A percentile compares a stretch with the other conserved stretches of the same genome.
Evolutionary conservation across 2,888 invertebrate species (phyloP).

Genomic region (Aspidiotus rigidus): DNA sequence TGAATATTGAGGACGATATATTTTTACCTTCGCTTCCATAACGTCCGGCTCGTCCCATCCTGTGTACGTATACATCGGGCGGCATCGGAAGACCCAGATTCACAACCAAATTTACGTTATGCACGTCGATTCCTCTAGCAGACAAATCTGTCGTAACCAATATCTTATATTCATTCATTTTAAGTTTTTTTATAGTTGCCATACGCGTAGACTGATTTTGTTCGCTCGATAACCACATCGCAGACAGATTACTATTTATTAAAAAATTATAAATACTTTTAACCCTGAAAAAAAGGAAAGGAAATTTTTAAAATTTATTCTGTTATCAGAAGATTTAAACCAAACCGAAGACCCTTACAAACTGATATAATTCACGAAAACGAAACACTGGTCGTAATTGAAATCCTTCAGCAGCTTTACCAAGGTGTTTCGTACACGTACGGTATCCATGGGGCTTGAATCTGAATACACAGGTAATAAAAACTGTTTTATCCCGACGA

Average conservation of each 20-base stretch:
- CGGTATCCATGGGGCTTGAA: slow-evolving; percentile 57
- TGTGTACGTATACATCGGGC: slow-evolving; percentile 77
- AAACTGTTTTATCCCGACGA: slow-evolving; percentile 76
- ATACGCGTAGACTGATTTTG: slow-evolving; percentile 36
- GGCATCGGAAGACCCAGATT: slow-evolving; percentile 80
- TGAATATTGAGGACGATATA: not conserved
- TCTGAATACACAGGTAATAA: slow-evolving; percentile 53
- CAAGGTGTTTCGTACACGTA: slow-evolving; percentile 56
- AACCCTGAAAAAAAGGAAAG: slow-evolving; percentile 30
- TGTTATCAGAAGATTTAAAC: not conserved
- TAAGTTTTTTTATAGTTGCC: slow-evolving; percentile 34
- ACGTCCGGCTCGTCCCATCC: slow-evolving; percentile 90
- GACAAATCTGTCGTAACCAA: slow-evolving; percentile 84
- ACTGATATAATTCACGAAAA: slow-evolving; percentile 82
- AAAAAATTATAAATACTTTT: slow-evolving; percentile 36
- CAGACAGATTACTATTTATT: slow-evolving; percentile 31
- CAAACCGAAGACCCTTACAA: slow-evolving; percentile 44
- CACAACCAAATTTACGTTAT: slow-evolving; percentile 83
- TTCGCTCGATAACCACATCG: slow-evolving; percentile 35
- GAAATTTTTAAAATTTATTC: not conserved
- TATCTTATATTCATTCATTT: slow-evolving; percentile 47
- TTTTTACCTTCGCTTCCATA: slow-evolving; percentile 71
- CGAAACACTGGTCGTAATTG: slow-evolving; percentile 78
- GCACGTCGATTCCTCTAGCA: slow-evolving; percentile 88
- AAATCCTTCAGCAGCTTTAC: slow-evolving; percentile 58